A percentile compares a stretch with the other conserved stretches of the same genome.
Conservation (phyloP, 2,888 invertebrate genomes). For the Yponomeuta malinellus region DNA sequence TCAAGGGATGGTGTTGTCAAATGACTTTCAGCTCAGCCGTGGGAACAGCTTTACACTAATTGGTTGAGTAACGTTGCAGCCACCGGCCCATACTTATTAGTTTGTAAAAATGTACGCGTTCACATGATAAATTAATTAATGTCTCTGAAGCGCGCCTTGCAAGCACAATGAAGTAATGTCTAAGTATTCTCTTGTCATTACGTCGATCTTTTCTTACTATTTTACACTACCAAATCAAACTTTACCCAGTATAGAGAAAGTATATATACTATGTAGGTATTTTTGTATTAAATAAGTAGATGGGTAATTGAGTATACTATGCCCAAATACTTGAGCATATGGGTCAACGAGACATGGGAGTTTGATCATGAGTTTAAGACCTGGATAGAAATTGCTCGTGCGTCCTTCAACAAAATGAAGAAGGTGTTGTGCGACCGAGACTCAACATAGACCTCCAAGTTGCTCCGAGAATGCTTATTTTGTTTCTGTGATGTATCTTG, state of each 20-base stretch:
- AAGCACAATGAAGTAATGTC: neutral
- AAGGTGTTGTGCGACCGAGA: too few species aligned
- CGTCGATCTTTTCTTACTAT: too few species aligned
- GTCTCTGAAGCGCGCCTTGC: slow-evolving; percentile 24
- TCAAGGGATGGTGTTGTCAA: slow-evolving; percentile 38
- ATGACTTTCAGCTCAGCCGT: slow-evolving; percentile 31
- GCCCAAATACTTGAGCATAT: neutral
- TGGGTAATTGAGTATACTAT: neutral
- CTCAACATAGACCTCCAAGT: too few species aligned
- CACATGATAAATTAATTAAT: slow-evolving; percentile 43
- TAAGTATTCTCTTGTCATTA: neutral
- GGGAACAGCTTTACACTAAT: slow-evolving; percentile 54
- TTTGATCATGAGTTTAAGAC: too few species aligned
- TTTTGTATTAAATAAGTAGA: neutral
- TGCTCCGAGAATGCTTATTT: too few species aligned
- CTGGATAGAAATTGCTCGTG: too few species aligned
- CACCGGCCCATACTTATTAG: slow-evolving; percentile 50
- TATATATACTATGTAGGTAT: too few species aligned
- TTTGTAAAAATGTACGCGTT: slow-evolving; percentile 44
- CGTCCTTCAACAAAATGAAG: too few species aligned
- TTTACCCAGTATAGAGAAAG: too few species aligned
- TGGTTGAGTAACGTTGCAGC: slow-evolving; percentile 51
- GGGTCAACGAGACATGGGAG: too few species aligned
- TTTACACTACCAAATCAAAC: neutral
- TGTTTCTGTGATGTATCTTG: too few species aligned